These are phyloP conservation scores for Phylloscopus trochiloides DNA, from an alignment of 2,113 vertebrate species.

Conservation along the genomic window DNA sequence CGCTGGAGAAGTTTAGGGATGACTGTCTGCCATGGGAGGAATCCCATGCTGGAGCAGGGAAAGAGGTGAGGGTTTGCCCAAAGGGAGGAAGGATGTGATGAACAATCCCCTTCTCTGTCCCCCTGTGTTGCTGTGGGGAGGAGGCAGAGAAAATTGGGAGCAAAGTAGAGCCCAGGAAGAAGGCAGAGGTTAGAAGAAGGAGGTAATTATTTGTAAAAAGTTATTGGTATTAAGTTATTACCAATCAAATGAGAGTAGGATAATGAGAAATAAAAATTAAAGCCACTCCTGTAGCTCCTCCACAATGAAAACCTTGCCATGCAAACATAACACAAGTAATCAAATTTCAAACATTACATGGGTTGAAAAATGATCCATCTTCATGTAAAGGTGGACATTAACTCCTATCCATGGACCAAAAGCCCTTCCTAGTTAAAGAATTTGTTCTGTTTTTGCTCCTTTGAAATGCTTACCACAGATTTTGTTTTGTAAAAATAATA, in stretches of 20 bases:
- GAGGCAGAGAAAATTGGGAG: background rate
- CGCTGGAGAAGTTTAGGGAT: background rate
- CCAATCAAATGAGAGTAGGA: background rate
- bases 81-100: background rate
- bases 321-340: background rate
- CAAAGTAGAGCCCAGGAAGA: background rate
- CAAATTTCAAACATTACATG: background rate
- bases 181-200: background rate
- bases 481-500: background rate
- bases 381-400: background rate
- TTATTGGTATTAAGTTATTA: background rate
- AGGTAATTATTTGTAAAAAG: background rate
- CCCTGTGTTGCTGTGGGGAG: background rate
- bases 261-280: background rate
- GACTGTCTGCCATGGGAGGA: background rate
- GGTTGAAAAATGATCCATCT: background rate
- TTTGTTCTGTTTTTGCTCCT: background rate
- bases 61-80: background rate
- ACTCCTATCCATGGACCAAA: background rate
- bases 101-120: accelerated
- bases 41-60: background rate
- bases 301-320: background rate
- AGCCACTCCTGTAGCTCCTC: background rate
- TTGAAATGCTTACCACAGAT: background rate
- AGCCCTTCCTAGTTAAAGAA: background rate